Evolutionary conservation across 2,113 vertebrate genomes (phyloP), one percentile per base, ranked within the genome.

Genomic region (Gobius niger): DNA sequence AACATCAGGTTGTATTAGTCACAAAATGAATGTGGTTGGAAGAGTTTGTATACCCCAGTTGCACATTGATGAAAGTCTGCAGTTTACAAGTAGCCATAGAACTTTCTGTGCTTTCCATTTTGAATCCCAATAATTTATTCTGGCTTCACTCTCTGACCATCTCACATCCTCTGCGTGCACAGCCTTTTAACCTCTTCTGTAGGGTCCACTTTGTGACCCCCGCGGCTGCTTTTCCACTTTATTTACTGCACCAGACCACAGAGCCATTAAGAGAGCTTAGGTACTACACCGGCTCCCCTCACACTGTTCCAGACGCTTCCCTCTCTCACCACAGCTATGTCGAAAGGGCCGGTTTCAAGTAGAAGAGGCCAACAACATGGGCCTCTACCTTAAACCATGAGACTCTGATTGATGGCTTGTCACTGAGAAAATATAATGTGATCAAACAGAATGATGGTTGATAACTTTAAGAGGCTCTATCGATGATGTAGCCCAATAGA

Each of bases 191-290:
- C 65, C 82, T 59, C 68, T 73, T 50, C n/a, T 40, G 57, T 68
- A 54, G 63, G 68, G 74, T 78, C 66, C 65, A 64, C 69, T 68
- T 44, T 49, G 66, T 83, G 78, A 88, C 86, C 87, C 75, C 84
- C 15, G 15, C 14, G 73, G 77, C 82, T 85, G 84, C 81, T 87
- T 85, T 89, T 90, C 82, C 80, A 85, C 82, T 90, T 86, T 84
- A 84, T 82, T 86, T 87, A 86, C 87, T 84, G 59, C 82, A 81
- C 64, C 73, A 79, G 86, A 91, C 87, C 86, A 82, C 87, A 88
- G 54, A 13, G 40, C 82, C 81, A 87, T 84, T 87, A 82, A 76
- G 68, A 70, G 80, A 80, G 76, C 76, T 51, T 16, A 66, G 70
- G 41, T 78, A 41, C 77, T 78, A 73, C 57, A 60, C 67, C 18